Conservation (phyloP, 2,797 vertebrate species). For the Aselliscus stoliczkanus region DNA sequence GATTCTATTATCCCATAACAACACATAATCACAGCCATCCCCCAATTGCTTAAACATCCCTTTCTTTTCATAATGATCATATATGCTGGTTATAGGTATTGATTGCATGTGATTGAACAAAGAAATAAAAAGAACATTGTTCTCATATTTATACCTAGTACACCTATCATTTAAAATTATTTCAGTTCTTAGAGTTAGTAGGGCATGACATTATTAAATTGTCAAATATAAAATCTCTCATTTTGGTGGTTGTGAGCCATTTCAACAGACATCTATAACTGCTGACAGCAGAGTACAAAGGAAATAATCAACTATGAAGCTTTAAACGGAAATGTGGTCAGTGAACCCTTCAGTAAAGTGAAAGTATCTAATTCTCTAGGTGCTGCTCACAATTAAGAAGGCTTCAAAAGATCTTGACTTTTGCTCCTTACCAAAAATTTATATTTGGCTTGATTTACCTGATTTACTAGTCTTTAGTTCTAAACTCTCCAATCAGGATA, state of each 20-base stretch:
- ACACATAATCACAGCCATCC: neutral
- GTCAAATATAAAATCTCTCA: neutral
- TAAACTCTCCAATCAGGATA: neutral
- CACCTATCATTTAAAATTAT: conserved; percentile 15
- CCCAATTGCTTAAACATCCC: neutral
- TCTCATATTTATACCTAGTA: neutral
- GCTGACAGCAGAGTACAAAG: neutral
- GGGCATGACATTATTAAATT: neutral
- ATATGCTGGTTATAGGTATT: neutral
- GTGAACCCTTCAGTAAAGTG: neutral
- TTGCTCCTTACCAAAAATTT: neutral
- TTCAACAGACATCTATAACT: neutral
- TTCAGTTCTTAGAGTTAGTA: neutral
- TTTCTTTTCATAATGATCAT: neutral
- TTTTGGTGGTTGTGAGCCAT: neutral
- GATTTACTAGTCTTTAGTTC: conserved; percentile 2
- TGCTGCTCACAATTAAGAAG: neutral
- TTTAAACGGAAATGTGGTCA: neutral
- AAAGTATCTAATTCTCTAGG: neutral
- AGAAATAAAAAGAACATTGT: neutral
- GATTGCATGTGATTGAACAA: neutral
- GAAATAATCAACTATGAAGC: neutral
- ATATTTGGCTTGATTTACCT: neutral
- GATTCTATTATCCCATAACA: neutral
- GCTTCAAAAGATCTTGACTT: neutral